phyloP scores from a whole-genome alignment of 1,140 invertebrate genomes.

The Yoshiicerus persimilis region DNA sequence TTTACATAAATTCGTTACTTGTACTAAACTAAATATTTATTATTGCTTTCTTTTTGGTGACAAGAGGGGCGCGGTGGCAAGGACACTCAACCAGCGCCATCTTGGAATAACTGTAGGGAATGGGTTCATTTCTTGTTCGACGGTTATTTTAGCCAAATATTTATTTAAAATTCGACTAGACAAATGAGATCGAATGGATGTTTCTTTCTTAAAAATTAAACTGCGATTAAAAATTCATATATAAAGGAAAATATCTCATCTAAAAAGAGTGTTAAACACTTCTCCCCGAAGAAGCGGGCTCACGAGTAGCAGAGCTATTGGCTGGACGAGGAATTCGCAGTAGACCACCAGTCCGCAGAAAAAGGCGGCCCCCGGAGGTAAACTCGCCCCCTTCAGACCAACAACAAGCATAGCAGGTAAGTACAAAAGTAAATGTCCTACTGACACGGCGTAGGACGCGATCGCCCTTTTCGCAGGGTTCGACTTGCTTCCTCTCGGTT shows the following conservation, averaged over 20 bases:
- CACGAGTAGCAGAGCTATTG: slow-evolving; percentile 50
- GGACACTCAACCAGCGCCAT: neutral
- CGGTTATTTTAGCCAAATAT: neutral
- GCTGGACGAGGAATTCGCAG: slow-evolving; percentile 52
- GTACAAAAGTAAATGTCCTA: slow-evolving; percentile 51
- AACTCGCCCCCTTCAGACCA: slow-evolving; percentile 44
- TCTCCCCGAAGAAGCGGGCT: slow-evolving; percentile 50
- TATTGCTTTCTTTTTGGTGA: neutral
- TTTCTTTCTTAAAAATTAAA: neutral
- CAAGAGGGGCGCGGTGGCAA: neutral
- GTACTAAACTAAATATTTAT: neutral
- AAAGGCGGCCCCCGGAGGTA: slow-evolving; percentile 50
- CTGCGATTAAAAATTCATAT: neutral
- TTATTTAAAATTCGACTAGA: neutral
- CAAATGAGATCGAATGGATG: neutral
- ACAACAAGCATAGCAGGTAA: slow-evolving; percentile 51
- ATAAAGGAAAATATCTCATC: neutral
- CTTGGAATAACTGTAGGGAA: neutral
- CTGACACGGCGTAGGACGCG: slow-evolving; percentile 50
- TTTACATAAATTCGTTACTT: too few relatives aligned
- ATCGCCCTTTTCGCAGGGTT: slow-evolving; percentile 48
- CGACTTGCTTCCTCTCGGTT: slow-evolving; percentile 25
- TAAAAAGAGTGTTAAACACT: slow-evolving; percentile 39
- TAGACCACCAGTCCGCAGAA: slow-evolving; percentile 52
- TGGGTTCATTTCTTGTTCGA: neutral